Evolutionary conservation across 1,140 invertebrate genomes (phyloP).

Genomic region (Drosophila kepulauana): DNA sequence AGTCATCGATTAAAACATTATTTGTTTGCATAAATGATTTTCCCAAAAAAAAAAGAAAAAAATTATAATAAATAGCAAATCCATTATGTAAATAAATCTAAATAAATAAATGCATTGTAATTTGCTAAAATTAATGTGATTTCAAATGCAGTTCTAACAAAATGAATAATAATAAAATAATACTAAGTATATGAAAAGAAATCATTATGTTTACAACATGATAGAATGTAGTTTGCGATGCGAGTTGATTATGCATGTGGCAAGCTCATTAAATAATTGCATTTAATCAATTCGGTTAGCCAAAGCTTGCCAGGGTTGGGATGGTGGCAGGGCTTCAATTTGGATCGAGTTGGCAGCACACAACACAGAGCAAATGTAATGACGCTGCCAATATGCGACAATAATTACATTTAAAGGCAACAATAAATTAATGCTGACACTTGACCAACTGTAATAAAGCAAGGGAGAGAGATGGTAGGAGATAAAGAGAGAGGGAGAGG

Average conservation of each 20-base stretch:
- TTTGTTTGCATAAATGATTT: no score
- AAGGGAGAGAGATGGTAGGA: neutral
- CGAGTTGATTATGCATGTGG: slow-evolving; percentile 22
- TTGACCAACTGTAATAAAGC: slow-evolving; percentile 6
- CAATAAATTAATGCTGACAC: slow-evolving; percentile 43
- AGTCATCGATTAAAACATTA: neutral
- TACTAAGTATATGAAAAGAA: no score
- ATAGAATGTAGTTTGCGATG: neutral
- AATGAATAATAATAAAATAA: no score
- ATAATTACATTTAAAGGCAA: slow-evolving; percentile 41
- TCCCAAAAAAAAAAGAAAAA: no score
- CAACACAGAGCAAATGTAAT: slow-evolving; percentile 5
- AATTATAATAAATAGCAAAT: no score
- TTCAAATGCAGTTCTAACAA: no score
- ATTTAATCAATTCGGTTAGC: slow-evolving; percentile 29
- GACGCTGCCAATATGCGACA: slow-evolving; percentile 19
- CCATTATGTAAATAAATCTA: no score
- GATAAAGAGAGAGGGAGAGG: no score
- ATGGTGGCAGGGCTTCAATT: neutral
- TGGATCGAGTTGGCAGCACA: slow-evolving; percentile 25
- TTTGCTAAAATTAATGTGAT: no score
- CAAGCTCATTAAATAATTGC: slow-evolving; percentile 37
- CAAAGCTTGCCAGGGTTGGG: neutral
- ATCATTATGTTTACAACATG: no score
- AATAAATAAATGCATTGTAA: no score